Percentiles rank a stretch among this genome's conserved stretches.
These are phyloP conservation scores for Pelodytes ibericus DNA, from an alignment of 2,797 vertebrate species.

Conservation along the genomic window DNA sequence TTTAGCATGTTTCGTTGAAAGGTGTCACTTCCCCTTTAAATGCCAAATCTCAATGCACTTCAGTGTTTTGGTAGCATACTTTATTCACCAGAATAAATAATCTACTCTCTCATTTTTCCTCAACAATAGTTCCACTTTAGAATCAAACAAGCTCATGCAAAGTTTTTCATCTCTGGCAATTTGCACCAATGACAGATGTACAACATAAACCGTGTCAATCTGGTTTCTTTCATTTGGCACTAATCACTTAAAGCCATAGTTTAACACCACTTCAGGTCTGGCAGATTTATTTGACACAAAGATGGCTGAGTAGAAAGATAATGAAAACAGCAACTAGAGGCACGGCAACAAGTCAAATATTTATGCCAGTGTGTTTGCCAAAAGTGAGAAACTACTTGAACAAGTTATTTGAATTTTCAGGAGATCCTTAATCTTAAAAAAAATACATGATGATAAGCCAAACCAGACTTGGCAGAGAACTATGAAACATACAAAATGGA, in stretches of 20 bases:
- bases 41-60: not conserved
- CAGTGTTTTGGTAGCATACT: too few relatives aligned
- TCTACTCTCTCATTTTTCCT: not conserved
- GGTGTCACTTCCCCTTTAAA: not conserved
- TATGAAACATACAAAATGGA: conserved; percentile 11
- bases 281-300: conserved; percentile 42
- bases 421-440: conserved; percentile 31
- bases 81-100: not conserved
- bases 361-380: conserved; percentile 35
- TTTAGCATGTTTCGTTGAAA: not conserved
- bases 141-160: not conserved
- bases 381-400: conserved; percentile 31
- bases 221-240: conserved; percentile 33
- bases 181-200: not conserved
- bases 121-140: conserved; percentile 1
- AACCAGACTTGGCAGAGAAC: conserved; percentile 9
- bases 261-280: conserved; percentile 22
- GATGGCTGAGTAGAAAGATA: conserved; percentile 16
- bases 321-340: conserved; percentile 37
- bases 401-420: not conserved
- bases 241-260: conserved; percentile 14
- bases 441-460: not conserved
- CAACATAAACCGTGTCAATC: conserved; percentile 26
- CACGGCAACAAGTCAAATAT: conserved; percentile 40
- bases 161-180: conserved; percentile 1